Conservation (phyloP, 2,888 invertebrate genomes). For the Bellardia bayeri region DNA sequence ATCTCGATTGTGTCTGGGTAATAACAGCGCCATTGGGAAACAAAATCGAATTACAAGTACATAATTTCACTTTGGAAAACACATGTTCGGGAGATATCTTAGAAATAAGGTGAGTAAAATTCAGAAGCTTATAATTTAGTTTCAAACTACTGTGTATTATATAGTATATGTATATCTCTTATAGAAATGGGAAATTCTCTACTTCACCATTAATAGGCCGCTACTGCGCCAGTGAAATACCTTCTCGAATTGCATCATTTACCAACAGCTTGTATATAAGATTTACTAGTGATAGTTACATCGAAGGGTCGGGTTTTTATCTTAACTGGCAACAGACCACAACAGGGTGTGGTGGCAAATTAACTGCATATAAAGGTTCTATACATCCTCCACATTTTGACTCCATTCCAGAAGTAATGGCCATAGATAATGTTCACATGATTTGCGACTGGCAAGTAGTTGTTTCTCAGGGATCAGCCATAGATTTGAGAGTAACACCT, state of each 20-base stretch:
- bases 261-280: constrained; percentile 90
- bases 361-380: constrained; percentile 89
- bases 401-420: constrained; percentile 11
- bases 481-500: constrained; percentile 88
- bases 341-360: constrained; percentile 92
- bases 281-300: constrained; percentile 90
- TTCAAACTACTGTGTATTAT: too few relatives aligned
- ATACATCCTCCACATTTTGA: constrained; percentile 90
- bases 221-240: constrained; percentile 89
- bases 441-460: constrained; percentile 93
- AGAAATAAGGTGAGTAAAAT: constrained; percentile 87
- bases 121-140: background rate
- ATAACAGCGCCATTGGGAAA: constrained; percentile 90
- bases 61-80: constrained; percentile 88
- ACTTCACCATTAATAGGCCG: constrained; percentile 91
- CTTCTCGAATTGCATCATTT: constrained; percentile 88
- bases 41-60: constrained; percentile 89
- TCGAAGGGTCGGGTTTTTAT: constrained; percentile 88
- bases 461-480: constrained; percentile 89
- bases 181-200: constrained; percentile 90
- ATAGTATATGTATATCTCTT: background rate
- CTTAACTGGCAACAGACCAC: constrained; percentile 88
- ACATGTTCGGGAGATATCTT: constrained; percentile 88
- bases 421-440: constrained; percentile 85
- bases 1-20: constrained; percentile 91